Base-by-base conservation (phyloP, 2,113 vertebrate genomes). In the Lathamus discolor region DNA sequence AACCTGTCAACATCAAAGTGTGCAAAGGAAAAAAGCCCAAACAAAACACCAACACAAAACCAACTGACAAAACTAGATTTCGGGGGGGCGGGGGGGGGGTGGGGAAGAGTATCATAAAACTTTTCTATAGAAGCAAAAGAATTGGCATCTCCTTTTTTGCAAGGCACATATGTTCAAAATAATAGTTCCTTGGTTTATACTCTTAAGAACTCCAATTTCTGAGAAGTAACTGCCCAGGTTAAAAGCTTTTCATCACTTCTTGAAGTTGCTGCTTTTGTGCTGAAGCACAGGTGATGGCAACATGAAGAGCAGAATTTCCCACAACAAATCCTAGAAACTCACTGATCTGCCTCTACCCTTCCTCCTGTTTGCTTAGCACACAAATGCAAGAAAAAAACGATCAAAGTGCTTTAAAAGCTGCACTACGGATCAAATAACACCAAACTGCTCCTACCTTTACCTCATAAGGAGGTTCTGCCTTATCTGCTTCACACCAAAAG, bases 1-100 rank as follows among this genome's bases (percentile, higher is more conserved):
- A 78, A 68, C 31, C 11, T 82, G 52, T 24, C 61, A 89, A 44
- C 23, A 83, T 73, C 29, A 18, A 92, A 66, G 17, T 16, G 4
- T 11, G 11, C 48, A 85, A 95, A 57, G 18, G 39, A 59, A 35
- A 59, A 55, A 35, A 59, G 23, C 9, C 9, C 57, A 24, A 59
- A 59, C 33, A 35, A 59, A 59, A 59, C 22, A 24, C 33, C 57
- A 35, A 23, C 22, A 66, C 78, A 94, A 81, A 73, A 88, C 8
- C 15, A 59, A 66, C 33, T 27, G 19, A 63, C 55, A 90, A 52
- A 77, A 89, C 14, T 22, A 59, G 33, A 73, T n/a, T 24, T 43
- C 20, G 7, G 20, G 5, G 4, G 3, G 11, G 3, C 1, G 7
- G 13, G 4, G 2, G 7, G 13, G 4, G 2, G 7, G 13, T 37